Evolutionary conservation across 2,113 vertebrate species (phyloP), one percentile per base, ranked within the genome.

Genomic region (Speoplatyrhinus poulsoni): DNA sequence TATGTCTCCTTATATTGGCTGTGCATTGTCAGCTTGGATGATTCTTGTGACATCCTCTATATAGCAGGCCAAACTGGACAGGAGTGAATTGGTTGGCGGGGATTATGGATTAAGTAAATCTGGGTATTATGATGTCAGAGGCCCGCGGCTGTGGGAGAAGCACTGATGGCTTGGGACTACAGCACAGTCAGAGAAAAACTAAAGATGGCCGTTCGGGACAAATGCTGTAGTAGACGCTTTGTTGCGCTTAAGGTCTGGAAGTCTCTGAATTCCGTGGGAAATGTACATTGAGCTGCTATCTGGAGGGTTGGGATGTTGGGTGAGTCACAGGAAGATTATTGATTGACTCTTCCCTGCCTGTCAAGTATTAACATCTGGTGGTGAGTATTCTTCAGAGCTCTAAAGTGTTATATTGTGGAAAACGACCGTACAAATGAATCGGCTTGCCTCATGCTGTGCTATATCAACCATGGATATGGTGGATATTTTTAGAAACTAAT

Each of bases 71-170:
- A 78, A 63, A 72, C 77, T 65, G 75, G 76, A 74, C 80, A 74
- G 72, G 79, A 91, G 87, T 86, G 77, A 90, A 90, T 87, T 86
- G 88, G 91, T 91, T 90, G 85, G 33, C 63, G 55, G 83, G 86
- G 91, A 91, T 92, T 92, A 91, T 69, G 77, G 92, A 91, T 94
- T 92, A 93, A 78, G 85, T 91, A 90, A 93, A 93, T 94, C 92
- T 90, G 76, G 79, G 91, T 91, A 93, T 94, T 94, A 93, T 90
- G 90, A 93, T 90, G 89, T 93, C 88, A 90, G 83, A 85, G 71
- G 82, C 74, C 80, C 55, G 67, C 72, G 82, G 85, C 81, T 70
- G 73, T 69, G 62, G 74, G 63, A 70, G 82, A 87, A 85, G 78
- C 15, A 53, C 12, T 52, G 16, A 70, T 67, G 69, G 80, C 64